Conservation (phyloP, 2,888 invertebrate species). For the Tridacna crocea region DNA sequence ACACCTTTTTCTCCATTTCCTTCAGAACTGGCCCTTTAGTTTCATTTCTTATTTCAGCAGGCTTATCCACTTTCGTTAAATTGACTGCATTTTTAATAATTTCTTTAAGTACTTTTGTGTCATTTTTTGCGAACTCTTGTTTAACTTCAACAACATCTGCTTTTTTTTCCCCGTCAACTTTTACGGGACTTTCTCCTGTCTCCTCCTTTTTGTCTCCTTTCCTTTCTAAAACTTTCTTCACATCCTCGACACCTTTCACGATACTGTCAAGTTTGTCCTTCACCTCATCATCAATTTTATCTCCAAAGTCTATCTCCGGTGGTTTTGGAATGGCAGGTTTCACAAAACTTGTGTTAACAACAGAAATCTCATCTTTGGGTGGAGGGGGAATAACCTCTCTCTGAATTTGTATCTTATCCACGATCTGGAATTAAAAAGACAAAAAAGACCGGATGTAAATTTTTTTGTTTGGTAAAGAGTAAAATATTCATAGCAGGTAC, state of each 20-base stretch:
- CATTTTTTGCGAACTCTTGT: not conserved
- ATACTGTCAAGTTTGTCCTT: not conserved
- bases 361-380: not conserved
- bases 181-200: conserved; percentile 6
- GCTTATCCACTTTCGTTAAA: conserved; percentile 18
- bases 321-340: conserved; percentile 37
- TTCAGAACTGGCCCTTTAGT: conserved; percentile 52
- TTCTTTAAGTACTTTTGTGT: conserved; percentile 25
- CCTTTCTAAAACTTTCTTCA: not conserved
- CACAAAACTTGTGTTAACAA: not conserved
- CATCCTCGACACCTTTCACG: not conserved
- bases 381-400: conserved; percentile 13
- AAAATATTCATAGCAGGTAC: not conserved
- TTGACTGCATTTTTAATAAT: conserved; percentile 1
- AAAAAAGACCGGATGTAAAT: not conserved
- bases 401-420: not conserved
- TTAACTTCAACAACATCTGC: not conserved
- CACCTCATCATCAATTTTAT: not conserved
- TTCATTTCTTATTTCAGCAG: conserved; percentile 8
- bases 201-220: not conserved
- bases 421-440: not conserved
- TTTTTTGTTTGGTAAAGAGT: not conserved
- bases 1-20: conserved; percentile 62
- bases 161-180: not conserved
- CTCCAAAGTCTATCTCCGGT: conserved; percentile 18